Conservation (phyloP, 1,140 invertebrate species). For the Ptiloglossa arizonensis region DNA sequence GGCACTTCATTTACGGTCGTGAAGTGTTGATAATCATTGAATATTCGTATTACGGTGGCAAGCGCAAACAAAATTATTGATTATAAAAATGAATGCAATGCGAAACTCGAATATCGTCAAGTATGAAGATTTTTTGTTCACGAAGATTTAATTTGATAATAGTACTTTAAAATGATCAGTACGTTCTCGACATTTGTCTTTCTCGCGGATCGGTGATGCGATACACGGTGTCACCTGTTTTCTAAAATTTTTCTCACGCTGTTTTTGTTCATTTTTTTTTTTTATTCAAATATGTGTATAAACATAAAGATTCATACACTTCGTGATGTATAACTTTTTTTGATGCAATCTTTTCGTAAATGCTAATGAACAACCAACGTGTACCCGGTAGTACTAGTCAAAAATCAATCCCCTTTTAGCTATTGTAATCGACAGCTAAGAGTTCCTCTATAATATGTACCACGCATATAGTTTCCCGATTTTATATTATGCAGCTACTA, state of each 20-base stretch:
- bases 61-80: neutral
- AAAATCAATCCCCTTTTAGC: conserved; percentile 32
- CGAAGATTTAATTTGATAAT: neutral
- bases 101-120: neutral
- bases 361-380: conserved; percentile 29
- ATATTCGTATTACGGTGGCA: conserved; percentile 4
- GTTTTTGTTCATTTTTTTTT: neutral
- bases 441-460: conserved; percentile 35
- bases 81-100: neutral
- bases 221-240: conserved; percentile 2
- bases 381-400: conserved; percentile 45
- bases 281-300: neutral
- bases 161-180: neutral
- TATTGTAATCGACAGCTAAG: conserved; percentile 42
- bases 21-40: neutral
- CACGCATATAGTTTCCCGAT: conserved; percentile 30
- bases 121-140: neutral
- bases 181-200: neutral
- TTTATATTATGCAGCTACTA: conserved; percentile 43
- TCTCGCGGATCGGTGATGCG: neutral
- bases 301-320: neutral
- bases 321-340: conserved; percentile 27
- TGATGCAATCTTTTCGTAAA: conserved; percentile 54
- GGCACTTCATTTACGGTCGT: neutral
- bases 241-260: conserved; percentile 35